These are phyloP conservation scores for Gopherus evgoodei DNA, from an alignment of 2,113 vertebrate species.

Conservation along the genomic window DNA sequence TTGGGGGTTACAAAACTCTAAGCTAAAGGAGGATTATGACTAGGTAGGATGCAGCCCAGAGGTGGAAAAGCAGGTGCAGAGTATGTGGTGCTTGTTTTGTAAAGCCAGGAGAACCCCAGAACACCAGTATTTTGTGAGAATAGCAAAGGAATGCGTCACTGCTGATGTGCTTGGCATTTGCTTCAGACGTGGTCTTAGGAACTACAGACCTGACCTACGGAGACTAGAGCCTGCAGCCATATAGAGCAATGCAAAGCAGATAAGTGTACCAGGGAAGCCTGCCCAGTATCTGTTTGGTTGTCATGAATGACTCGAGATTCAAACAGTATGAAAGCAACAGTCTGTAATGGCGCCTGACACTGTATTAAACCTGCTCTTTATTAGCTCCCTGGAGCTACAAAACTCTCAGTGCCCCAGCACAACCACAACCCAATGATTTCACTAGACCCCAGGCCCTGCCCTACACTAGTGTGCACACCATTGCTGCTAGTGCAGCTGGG, in stretches of 20 bases:
- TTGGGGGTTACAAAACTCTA: neutral
- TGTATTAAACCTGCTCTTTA: neutral
- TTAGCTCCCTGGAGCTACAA: too few relatives aligned
- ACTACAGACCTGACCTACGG: too few relatives aligned
- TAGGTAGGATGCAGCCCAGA: too few relatives aligned
- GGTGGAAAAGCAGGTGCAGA: too few relatives aligned
- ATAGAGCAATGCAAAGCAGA: neutral
- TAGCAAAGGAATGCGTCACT: neutral
- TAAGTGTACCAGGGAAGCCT: too few relatives aligned
- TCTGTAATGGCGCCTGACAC: neutral
- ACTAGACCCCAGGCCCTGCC: too few relatives aligned
- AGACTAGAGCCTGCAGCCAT: neutral
- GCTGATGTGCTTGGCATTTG: accelerated
- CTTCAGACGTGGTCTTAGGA: neutral
- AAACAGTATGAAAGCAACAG: neutral
- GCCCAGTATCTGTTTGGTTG: neutral
- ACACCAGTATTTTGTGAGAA: neutral
- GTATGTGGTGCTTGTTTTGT: neutral
- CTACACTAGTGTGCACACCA: neutral
- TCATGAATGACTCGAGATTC: neutral
- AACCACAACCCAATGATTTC: neutral
- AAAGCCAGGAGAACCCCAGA: neutral
- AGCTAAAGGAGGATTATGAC: neutral
- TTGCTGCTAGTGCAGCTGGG: neutral
- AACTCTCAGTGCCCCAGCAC: neutral